Percentiles rank a stretch among this genome's conserved stretches.
Evolutionary conservation across 2,888 invertebrate species (phyloP).

Genomic region (Chloroclystis v-ata): DNA sequence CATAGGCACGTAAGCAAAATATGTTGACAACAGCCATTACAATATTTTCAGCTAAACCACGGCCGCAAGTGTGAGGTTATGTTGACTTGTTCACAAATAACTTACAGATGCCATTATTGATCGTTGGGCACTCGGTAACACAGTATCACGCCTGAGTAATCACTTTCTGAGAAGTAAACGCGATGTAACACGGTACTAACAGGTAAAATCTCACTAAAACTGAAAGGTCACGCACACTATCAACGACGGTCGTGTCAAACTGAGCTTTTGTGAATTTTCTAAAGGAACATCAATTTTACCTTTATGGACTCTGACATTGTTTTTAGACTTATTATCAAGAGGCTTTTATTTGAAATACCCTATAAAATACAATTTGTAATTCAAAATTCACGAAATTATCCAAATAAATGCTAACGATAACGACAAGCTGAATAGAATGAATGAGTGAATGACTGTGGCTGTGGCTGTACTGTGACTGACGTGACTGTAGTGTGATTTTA

Average conservation of each 20-base stretch:
- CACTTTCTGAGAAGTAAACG: constrained; percentile 15
- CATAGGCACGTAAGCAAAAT: constrained; percentile 32
- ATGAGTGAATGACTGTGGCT: not conserved
- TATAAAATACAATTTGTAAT: not conserved
- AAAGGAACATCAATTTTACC: constrained; percentile 45
- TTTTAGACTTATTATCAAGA: constrained; percentile 28
- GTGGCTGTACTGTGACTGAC: no score
- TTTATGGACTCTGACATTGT: constrained; percentile 72
- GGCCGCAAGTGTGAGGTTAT: constrained; percentile 49
- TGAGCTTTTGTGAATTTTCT: constrained; percentile 26
- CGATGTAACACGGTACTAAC: constrained; percentile 21
- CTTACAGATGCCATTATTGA: constrained; percentile 41
- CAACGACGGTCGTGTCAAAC: constrained; percentile 54
- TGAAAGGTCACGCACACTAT: constrained; percentile 53
- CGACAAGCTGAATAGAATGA: not conserved
- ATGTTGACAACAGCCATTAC: constrained; percentile 36
- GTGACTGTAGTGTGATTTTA: no score
- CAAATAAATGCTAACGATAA: no score
- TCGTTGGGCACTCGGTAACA: constrained; percentile 20
- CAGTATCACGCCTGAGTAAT: constrained; percentile 21
- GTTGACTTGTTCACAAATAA: constrained; percentile 34
- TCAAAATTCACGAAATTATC: no score
- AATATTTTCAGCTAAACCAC: constrained; percentile 30
- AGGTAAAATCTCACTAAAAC: constrained; percentile 31
- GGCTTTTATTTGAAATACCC: constrained; percentile 18